Conservation (phyloP, 2,797 vertebrate species). For the Pterois miles region DNA sequence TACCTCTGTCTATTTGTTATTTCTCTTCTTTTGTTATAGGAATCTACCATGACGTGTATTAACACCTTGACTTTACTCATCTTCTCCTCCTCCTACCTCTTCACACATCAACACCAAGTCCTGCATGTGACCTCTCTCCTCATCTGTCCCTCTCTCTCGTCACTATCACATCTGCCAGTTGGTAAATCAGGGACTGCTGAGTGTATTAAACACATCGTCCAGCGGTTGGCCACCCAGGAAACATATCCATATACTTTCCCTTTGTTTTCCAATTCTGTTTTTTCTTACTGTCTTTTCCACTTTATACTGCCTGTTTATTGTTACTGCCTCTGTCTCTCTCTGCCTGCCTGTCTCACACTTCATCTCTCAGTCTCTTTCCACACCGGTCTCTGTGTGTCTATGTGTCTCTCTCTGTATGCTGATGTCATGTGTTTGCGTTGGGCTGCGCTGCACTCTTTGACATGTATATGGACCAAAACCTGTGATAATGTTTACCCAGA, state of each 20-base stretch:
- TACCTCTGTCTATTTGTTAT: constrained; percentile 14
- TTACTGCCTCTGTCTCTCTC: constrained; percentile 24
- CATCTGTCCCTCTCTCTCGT: constrained; percentile 56
- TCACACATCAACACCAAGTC: constrained; percentile 55
- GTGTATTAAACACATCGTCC: constrained; percentile 54
- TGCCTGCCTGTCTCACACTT: constrained; percentile 39
- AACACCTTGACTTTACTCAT: constrained; percentile 34
- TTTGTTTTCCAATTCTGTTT: constrained; percentile 7
- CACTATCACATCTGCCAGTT: constrained; percentile 64
- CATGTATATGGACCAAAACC: constrained; percentile 67
- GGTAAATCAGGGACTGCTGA: constrained; percentile 68
- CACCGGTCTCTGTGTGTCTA: constrained; percentile 17
- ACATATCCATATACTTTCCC: constrained; percentile 4
- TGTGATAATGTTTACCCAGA: constrained; percentile 72
- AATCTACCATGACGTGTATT: constrained; percentile 3
- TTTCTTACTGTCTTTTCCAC: constrained; percentile 34
- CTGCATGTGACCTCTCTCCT: constrained; percentile 30
- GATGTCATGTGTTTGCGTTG: constrained; percentile 78
- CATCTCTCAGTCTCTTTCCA: constrained; percentile 58
- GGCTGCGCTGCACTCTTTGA: constrained; percentile 51
- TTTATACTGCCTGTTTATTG: constrained; percentile 44
- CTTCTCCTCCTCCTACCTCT: constrained; percentile 19
- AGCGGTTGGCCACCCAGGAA: constrained; percentile 53
- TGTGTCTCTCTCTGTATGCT: constrained; percentile 27
- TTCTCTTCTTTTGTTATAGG: constrained; percentile 28